Evolutionary conservation across 2,797 vertebrate genomes (phyloP), one percentile per base, ranked within the genome.

Genomic region (Amphiprion clarkii): DNA sequence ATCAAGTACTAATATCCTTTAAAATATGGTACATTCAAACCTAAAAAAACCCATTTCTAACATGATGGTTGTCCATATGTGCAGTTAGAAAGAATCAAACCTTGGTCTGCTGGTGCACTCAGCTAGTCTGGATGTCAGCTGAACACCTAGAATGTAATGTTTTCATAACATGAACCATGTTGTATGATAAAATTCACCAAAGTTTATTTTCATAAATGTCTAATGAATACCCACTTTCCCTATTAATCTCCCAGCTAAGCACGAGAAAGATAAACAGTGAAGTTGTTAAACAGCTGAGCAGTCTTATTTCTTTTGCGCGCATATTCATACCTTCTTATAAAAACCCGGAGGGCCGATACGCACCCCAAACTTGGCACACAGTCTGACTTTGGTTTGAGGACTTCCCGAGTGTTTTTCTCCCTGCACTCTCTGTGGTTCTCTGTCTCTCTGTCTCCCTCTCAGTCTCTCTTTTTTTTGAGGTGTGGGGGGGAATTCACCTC

Each of bases 191-290:
- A 89, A 88, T 57, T 81, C 56, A 67, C 69, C 62, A 66, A 27
- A 16, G 76, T 83, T 87, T 89, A 74, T 86, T 91, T 89, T 84
- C 67, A 19, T 69, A 74, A 84, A 83, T 61, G 66, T 87, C 88
- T 87, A 91, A 89, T 89, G 85, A 92, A 90, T 87, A 84, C 87
- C 82, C 87, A 84, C 84, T 84, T 92, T 87, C 85, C 89, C 86
- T 83, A 84, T 88, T 86, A 81, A 83, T 85, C 82, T 84, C 76
- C 72, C 53, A 48, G 72, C 78, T 81, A 86, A 85, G 91, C 79
- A 78, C 16, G 63, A 64, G 76, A 87, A 93, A 92, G 88, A 90
- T 87, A 92, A 93, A 94, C 88, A 87, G 84, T 79, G 23, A 88
- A 86, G 86, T 76, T 80, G 89, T 93, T 88, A 87, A 92, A 90